Base-by-base conservation (phyloP, 64 coral and sea anemone species). In the Montipora foliosa region DNA sequence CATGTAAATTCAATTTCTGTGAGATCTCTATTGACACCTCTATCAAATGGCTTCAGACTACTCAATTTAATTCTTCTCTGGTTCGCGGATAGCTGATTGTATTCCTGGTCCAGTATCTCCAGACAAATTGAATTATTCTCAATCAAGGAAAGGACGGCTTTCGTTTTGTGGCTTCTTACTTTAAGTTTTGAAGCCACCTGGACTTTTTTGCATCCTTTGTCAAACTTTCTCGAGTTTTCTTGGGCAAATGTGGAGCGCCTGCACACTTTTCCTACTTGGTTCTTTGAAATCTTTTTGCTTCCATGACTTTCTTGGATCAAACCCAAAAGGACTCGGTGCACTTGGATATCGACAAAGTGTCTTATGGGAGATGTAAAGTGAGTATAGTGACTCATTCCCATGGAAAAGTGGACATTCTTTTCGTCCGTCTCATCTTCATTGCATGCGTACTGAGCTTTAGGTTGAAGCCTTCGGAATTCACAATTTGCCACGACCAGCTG, bases 341-440 rank as follows among this genome's bases (percentile, higher is more conserved):
- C 94, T 37, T 89, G 64, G 66, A 98, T 93, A 69, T 98, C 96
- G 16, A 92, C 74, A 49, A 95, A 98, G 4, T 94, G 94, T 15
- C 96, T 86, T 44, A 98, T 98, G 5, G 96, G 96, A 55, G 96
- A 98, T 4, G 96, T 98, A 53, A 98, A 98, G 4, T 93, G 77
- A 19, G 86, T 92, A 77, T 98, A 96, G 49, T 76, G 46, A 16
- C 66, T 44, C 51, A 89, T 60, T 5, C 94, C 66, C 51, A 95
- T 81, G 10, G 90, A 93, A 15, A 83, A 81, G 79, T 98, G 96
- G 8, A 19, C 1, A 73, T 78, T 48, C 5, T 83, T 48, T 68
- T 68, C 37, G 2, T 6, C 5, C 44, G 24, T 9, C 44, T 68
- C 5, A 17, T 67, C 14, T 58, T 49, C 84, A 13, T 77, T 50